Conservation (phyloP, 1,140 invertebrate genomes). For the Lasioglossum baleicum region DNA sequence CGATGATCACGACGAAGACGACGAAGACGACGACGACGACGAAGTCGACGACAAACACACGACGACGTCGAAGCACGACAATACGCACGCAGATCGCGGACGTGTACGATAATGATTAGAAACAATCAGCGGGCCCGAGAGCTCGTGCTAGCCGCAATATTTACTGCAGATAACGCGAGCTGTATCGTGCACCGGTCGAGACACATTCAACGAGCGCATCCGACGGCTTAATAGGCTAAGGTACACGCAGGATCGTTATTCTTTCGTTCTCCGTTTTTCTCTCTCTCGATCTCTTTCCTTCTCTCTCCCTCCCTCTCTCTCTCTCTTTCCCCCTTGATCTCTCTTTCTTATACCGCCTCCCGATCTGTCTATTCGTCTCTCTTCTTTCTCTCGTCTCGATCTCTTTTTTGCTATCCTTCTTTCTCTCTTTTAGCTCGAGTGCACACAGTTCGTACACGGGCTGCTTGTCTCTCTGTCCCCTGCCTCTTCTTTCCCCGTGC, state of each 20-base stretch:
- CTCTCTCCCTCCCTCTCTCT: not conserved
- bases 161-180: constrained; percentile 48
- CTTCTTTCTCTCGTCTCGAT: not conserved
- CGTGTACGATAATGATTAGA: constrained; percentile 53
- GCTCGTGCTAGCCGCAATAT: constrained; percentile 36
- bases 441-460: constrained; percentile 20
- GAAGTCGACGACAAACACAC: not conserved
- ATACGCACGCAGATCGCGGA: constrained; percentile 33
- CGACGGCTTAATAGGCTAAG: constrained; percentile 53
- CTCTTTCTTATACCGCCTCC: not conserved
- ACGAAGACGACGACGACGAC: constrained; percentile 22
- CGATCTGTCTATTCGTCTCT: not conserved
- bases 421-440: constrained; percentile 12
- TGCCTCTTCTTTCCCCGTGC: not conserved
- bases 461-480: not conserved
- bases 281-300: not conserved
- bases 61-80: constrained; percentile 20
- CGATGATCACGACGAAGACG: not conserved
- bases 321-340: not conserved
- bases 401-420: constrained; percentile 1
- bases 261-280: constrained; percentile 1
- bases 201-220: constrained; percentile 42
- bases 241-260: constrained; percentile 41
- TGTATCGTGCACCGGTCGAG: constrained; percentile 44
- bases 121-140: constrained; percentile 29